phyloP scores from a whole-genome alignment of 2,888 invertebrate species.

The Sminthurides aquaticus region DNA sequence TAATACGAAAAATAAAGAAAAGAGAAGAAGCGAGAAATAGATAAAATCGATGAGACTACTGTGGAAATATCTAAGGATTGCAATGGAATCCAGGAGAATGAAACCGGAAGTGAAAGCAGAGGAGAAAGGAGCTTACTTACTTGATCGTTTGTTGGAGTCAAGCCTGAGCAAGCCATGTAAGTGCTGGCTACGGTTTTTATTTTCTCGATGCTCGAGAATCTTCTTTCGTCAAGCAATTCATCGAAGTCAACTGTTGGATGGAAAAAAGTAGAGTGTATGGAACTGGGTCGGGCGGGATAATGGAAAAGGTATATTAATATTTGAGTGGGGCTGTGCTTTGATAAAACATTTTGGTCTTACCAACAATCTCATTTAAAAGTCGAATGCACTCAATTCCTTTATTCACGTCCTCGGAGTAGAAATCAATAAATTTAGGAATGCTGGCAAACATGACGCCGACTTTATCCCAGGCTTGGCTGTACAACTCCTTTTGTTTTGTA shows the following conservation, averaged over 20 bases:
- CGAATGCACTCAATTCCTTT: constrained; percentile 97
- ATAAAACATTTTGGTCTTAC: no score
- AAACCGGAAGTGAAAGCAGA: not conserved
- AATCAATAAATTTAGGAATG: constrained; percentile 95
- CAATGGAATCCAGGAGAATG: not conserved
- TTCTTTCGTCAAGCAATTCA: constrained; percentile 73
- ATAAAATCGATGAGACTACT: no score
- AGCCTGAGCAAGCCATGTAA: constrained; percentile 92
- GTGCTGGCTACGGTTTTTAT: constrained; percentile 89
- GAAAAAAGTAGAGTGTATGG: no score
- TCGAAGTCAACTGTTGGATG: constrained; percentile 87
- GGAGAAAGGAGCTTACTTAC: constrained; percentile 34
- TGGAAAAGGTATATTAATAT: no score
- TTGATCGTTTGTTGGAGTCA: constrained; percentile 62
- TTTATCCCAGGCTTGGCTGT: constrained; percentile 72
- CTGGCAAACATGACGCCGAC: constrained; percentile 96
- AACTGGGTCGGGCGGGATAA: no score
- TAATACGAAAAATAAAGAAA: no score
- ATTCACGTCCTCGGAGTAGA: constrained; percentile 91
- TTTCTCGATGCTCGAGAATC: constrained; percentile 84
- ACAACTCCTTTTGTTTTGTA: constrained; percentile 71
- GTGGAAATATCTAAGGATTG: no score
- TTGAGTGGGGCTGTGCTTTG: no score
- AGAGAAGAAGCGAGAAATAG: no score
- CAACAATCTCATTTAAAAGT: constrained; percentile 95